Evolutionary conservation across 1,140 invertebrate genomes (phyloP).

Genomic region (Drosophila ananassae): DNA sequence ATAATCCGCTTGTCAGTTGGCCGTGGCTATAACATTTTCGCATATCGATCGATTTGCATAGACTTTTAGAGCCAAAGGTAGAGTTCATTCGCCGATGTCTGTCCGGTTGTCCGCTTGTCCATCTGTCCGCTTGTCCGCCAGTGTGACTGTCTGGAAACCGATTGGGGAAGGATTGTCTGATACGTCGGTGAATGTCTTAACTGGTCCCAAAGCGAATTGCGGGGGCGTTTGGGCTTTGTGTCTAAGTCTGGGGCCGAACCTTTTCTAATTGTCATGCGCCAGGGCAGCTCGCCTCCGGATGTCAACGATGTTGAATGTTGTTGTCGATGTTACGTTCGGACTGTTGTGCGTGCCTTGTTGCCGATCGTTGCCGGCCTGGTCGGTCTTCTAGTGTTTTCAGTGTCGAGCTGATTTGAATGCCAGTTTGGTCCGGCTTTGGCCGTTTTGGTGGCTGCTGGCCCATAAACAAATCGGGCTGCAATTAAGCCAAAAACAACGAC

Average conservation of each 20-base stretch:
- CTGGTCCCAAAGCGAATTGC: slow-evolving; percentile 15
- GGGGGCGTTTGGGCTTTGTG: slow-evolving; percentile 15
- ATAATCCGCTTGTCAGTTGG: slow-evolving; percentile 20
- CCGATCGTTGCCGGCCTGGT: slow-evolving; percentile 24
- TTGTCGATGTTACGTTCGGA: slow-evolving; percentile 28
- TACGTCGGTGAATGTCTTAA: slow-evolving; percentile 41
- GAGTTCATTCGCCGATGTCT: slow-evolving; percentile 36
- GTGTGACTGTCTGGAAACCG: slow-evolving; percentile 17
- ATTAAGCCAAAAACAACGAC: slow-evolving; percentile 47
- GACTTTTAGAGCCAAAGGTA: slow-evolving; percentile 42
- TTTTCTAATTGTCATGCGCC: slow-evolving; percentile 77
- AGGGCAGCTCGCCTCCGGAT: slow-evolving; percentile 59
- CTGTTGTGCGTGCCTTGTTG: slow-evolving; percentile 68
- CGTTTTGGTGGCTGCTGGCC: slow-evolving; percentile 60
- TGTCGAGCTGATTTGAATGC: slow-evolving; percentile 73
- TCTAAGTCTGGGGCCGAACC: slow-evolving; percentile 26
- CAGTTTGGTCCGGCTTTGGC: slow-evolving; percentile 49
- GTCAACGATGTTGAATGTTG: slow-evolving; percentile 50
- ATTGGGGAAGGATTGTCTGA: slow-evolving; percentile 34
- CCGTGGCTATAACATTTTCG: slow-evolving; percentile 37
- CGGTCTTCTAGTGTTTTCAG: slow-evolving; percentile 29
- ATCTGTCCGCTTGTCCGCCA: not conserved
- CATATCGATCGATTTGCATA: slow-evolving; percentile 50
- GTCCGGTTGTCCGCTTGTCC: not conserved
- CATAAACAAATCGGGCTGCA: slow-evolving; percentile 73